Evolutionary conservation across 1,140 invertebrate genomes (phyloP).

Genomic region (Bombus superbus): DNA sequence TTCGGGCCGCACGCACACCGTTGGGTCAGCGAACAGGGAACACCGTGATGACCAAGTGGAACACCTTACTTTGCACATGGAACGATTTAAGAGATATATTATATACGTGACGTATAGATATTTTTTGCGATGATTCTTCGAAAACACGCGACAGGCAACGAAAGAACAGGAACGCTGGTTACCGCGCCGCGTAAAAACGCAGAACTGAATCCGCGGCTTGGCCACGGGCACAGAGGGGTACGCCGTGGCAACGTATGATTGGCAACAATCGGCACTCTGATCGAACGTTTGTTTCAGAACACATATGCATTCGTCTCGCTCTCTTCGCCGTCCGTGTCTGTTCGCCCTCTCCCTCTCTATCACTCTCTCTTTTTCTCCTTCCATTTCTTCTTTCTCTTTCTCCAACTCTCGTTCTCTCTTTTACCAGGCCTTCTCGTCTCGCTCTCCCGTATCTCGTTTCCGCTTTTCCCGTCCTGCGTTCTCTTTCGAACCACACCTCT

Average conservation of each 20-base stretch:
- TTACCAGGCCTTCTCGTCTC: constrained; percentile 23
- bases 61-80: neutral
- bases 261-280: constrained; percentile 82
- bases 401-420: constrained; percentile 10
- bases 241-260: constrained; percentile 80
- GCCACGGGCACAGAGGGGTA: constrained; percentile 73
- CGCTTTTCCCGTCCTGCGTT: constrained; percentile 34
- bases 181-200: constrained; percentile 79
- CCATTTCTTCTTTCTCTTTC: constrained; percentile 26
- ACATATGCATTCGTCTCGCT: constrained; percentile 71
- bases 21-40: neutral
- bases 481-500: constrained; percentile 24
- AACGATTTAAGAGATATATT: neutral
- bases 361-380: constrained; percentile 48
- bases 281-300: constrained; percentile 81
- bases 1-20: neutral
- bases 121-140: constrained; percentile 30
- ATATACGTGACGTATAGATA: neutral
- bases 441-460: constrained; percentile 11
- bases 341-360: constrained; percentile 45
- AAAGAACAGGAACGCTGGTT: constrained; percentile 63
- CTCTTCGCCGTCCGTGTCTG: constrained; percentile 37
- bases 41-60: neutral
- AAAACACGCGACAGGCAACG: neutral
- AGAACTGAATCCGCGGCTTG: constrained; percentile 78